Evolutionary conservation across 2,113 vertebrate genomes (phyloP), one percentile per base, ranked within the genome.

Genomic region (Melierax canorus): DNA sequence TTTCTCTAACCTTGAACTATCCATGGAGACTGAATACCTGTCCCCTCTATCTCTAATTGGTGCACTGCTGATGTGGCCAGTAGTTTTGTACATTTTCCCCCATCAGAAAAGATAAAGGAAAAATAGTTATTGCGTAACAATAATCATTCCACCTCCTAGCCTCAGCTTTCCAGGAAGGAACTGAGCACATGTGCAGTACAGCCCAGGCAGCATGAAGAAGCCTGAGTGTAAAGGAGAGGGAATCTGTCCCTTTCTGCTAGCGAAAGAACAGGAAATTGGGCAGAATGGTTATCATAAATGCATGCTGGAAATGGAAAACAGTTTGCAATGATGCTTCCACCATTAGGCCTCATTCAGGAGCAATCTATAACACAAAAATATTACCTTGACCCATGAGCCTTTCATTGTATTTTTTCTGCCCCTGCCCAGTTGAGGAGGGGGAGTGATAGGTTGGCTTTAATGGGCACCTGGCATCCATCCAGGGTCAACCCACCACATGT

Each of bases 1-100:
- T 97, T 97, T 91, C 90, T 96, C 76, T 86, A 91, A 94, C 94
- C 95, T 97, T 96, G 88, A 96, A 36, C 90, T 32, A 72, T 93
- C 86, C 74, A 36, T 74, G 24, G 76, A 83, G 56, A 68, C 69
- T 82, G 73, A 94, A 96, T 82, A 53, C 55, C 34, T 79, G 50
- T 88, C 66, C 53, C 74, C 74, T 91, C 93, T 92, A 8, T 94
- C 85, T 96, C 66, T 91, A 95, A 90, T 63, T 88, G 92, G 91
- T 58, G 53, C n/a, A 9, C 90, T 69, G 60, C 50, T 72, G 56
- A 91, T 90, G 66, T 64, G 62, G 46, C 41, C 87, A 80, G 80
- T 60, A 58, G 63, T 92, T 95, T 85, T 51, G 15, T 71, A 38
- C 29, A 13, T 69, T 96, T 92, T 16, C 58, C 50, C 39, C 66